These are phyloP conservation scores for Macrotus californicus DNA, from an alignment of 2,113 vertebrate genomes.

Conservation along the genomic window DNA sequence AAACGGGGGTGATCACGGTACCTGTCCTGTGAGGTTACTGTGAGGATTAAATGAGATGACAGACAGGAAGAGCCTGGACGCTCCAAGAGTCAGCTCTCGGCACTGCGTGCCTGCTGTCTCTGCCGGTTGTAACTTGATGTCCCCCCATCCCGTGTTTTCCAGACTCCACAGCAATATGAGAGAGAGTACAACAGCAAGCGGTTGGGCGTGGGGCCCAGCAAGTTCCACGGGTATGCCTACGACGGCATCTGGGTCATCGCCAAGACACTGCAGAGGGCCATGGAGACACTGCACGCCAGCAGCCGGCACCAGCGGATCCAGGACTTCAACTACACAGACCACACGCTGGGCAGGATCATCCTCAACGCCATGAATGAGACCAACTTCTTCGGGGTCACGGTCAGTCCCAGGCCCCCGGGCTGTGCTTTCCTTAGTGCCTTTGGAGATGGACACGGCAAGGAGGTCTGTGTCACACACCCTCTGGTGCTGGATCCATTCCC, in stretches of 20 bases:
- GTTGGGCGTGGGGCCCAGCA: conserved; percentile 93
- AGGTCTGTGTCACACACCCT: not conserved
- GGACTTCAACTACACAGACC: conserved; percentile 95
- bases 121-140: not conserved
- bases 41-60: not conserved
- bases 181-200: conserved; percentile 92
- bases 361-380: conserved; percentile 99
- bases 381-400: conserved; percentile 98
- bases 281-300: conserved; percentile 89
- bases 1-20: not conserved
- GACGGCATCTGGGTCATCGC: conserved; percentile 99
- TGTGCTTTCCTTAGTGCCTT: not conserved
- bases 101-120: accelerated
- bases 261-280: conserved; percentile 92
- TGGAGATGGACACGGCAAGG: not conserved
- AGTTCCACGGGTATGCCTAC: conserved; percentile 98
- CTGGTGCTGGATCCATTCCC: not conserved
- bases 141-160: not conserved
- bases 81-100: accelerated
- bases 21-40: not conserved
- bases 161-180: conserved; percentile 98
- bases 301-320: conserved; percentile 88
- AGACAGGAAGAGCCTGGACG: accelerated
- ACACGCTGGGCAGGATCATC: conserved; percentile 94
- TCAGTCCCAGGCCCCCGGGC: conserved; percentile 75